Evolutionary conservation across 2,888 invertebrate genomes (phyloP).

Genomic region (Rhagonycha lutea): DNA sequence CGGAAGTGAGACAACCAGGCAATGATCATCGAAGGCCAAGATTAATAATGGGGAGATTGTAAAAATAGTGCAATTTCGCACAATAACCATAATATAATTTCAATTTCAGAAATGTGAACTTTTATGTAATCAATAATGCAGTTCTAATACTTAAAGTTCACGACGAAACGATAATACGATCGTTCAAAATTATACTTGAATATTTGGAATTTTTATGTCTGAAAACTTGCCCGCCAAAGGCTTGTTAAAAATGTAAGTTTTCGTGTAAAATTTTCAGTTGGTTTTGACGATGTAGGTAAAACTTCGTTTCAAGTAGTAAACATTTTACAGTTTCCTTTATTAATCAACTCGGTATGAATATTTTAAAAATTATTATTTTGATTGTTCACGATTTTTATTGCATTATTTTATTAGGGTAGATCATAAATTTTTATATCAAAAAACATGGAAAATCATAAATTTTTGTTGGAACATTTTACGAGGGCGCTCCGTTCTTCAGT

Average conservation of each 20-base stretch:
- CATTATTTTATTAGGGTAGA: constrained; percentile 6
- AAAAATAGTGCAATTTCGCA: not conserved
- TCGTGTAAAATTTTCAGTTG: not conserved
- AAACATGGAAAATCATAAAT: not conserved
- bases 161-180: too few relatives aligned
- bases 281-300: not conserved
- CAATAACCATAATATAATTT: too few relatives aligned
- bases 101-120: not conserved
- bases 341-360: not conserved
- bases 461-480: not conserved
- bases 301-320: not conserved
- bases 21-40: too few relatives aligned
- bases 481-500: not conserved
- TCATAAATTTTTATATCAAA: constrained; percentile 12
- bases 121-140: not conserved
- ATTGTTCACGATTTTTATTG: not conserved
- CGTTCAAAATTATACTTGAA: not conserved
- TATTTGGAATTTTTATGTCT: not conserved
- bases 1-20: too few relatives aligned
- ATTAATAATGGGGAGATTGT: too few relatives aligned
- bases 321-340: not conserved
- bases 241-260: not conserved
- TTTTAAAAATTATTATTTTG: not conserved
- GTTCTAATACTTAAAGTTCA: not conserved
- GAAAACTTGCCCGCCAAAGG: not conserved